Conservation (phyloP, 1,140 invertebrate species). For the Anadara kagoshimensis region DNA sequence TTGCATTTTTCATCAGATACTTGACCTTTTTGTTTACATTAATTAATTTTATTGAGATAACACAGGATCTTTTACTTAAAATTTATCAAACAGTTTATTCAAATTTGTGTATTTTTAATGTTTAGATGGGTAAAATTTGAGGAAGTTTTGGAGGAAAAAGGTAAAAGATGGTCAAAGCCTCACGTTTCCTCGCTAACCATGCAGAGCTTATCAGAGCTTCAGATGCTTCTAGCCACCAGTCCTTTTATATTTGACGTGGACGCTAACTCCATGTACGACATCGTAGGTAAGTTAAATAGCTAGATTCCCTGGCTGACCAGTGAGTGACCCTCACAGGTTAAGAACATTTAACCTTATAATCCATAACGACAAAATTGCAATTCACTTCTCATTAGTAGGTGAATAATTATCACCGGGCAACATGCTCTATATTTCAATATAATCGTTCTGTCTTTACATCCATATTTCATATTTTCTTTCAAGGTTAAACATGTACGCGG, state of each 20-base stretch:
- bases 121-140: constrained; percentile 76
- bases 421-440: not conserved
- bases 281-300: constrained; percentile 48
- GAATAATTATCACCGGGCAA: not conserved
- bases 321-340: no score
- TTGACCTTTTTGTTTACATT: not conserved
- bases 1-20: no score
- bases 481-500: no score
- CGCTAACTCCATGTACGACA: constrained; percentile 56
- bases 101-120: not conserved
- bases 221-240: constrained; percentile 62
- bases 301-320: no score
- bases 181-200: constrained; percentile 73
- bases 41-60: not conserved
- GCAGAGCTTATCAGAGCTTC: constrained; percentile 70
- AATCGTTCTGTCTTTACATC: no score
- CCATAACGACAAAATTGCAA: no score
- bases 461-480: not conserved
- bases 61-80: not conserved
- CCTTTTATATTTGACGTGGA: constrained; percentile 65
- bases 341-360: no score
- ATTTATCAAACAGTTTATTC: not conserved
- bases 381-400: no score
- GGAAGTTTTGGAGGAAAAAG: constrained; percentile 72
- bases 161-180: constrained; percentile 74